phyloP scores from a whole-genome alignment of 2,797 vertebrate species.

The Gymnodraco acuticeps region DNA sequence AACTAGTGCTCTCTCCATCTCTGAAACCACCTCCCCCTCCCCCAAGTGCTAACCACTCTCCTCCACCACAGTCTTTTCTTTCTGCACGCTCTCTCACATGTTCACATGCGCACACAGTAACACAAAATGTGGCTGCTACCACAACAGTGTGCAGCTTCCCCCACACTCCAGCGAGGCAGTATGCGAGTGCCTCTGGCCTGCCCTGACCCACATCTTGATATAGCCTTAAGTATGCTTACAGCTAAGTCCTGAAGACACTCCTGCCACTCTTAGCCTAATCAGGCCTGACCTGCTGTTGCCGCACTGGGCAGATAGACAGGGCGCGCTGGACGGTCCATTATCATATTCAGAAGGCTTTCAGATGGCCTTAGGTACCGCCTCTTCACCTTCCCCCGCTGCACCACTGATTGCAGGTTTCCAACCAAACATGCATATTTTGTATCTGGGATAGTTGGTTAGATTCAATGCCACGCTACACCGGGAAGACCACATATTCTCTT shows the following conservation, averaged over 20 bases:
- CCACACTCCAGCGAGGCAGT: slow-evolving; percentile 78
- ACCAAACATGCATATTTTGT: slow-evolving; percentile 60
- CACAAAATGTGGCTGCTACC: slow-evolving; percentile 69
- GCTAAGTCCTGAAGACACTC: slow-evolving; percentile 87
- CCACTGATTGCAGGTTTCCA: slow-evolving; percentile 69
- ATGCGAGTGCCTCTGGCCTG: slow-evolving; percentile 84
- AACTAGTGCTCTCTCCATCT: slow-evolving; percentile 75
- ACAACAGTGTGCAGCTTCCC: slow-evolving; percentile 81
- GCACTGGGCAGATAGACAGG: slow-evolving; percentile 66
- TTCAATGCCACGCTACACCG: slow-evolving; percentile 37
- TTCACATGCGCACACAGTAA: slow-evolving; percentile 47
- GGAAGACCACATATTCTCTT: slow-evolving; percentile 16
- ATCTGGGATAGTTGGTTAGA: slow-evolving; percentile 67
- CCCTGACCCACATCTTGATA: slow-evolving; percentile 90
- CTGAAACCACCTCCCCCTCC: slow-evolving; percentile 59
- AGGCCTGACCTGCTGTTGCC: slow-evolving; percentile 81
- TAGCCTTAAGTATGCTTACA: slow-evolving; percentile 89
- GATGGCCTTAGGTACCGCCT: slow-evolving; percentile 49
- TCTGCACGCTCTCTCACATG: slow-evolving; percentile 59
- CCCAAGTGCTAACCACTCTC: slow-evolving; percentile 75
- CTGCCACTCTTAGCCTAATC: slow-evolving; percentile 86
- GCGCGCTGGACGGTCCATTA: slow-evolving; percentile 70
- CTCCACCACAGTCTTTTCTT: slow-evolving; percentile 72
- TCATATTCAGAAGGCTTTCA: slow-evolving; percentile 70
- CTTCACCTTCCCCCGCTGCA: slow-evolving; percentile 58